Conservation (phyloP, 2,113 vertebrate species). For the Alouatta palliata region DNA sequence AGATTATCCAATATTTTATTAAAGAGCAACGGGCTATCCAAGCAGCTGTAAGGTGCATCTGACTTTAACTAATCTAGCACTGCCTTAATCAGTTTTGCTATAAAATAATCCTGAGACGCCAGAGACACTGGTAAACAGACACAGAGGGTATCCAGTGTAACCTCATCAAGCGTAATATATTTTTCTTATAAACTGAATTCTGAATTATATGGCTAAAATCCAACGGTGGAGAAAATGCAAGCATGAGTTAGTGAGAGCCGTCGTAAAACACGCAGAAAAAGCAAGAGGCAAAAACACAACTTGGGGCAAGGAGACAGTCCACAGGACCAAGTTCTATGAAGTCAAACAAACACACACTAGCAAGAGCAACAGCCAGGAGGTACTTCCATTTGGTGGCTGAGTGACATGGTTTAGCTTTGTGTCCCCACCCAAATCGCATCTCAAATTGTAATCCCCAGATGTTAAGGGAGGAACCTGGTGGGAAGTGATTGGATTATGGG, state of each 20-base stretch:
- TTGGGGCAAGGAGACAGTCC: not conserved
- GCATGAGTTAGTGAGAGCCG: not conserved
- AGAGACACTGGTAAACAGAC: not conserved
- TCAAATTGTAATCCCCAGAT: no score
- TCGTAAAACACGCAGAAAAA: not conserved
- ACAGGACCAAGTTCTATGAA: rapidly evolving
- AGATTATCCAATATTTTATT: not conserved
- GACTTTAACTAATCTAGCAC: not conserved
- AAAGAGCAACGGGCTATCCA: not conserved
- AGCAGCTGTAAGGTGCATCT: not conserved
- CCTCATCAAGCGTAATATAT: not conserved
- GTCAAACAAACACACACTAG: not conserved
- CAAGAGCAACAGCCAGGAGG: not conserved
- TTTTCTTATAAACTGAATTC: slow-evolving; percentile 45
- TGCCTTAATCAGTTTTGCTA: not conserved
- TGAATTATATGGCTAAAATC: not conserved
- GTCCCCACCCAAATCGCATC: no score
- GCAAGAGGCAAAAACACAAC: not conserved
- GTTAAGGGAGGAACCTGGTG: no score
- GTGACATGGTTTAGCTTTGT: no score
- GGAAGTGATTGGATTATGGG: no score
- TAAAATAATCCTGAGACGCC: slow-evolving; percentile 8
- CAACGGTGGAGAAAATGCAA: not conserved
- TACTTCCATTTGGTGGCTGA: not conserved
- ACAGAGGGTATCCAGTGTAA: not conserved